Conservation (phyloP, 1,140 invertebrate genomes). For the Armadillidium nasatum region DNA sequence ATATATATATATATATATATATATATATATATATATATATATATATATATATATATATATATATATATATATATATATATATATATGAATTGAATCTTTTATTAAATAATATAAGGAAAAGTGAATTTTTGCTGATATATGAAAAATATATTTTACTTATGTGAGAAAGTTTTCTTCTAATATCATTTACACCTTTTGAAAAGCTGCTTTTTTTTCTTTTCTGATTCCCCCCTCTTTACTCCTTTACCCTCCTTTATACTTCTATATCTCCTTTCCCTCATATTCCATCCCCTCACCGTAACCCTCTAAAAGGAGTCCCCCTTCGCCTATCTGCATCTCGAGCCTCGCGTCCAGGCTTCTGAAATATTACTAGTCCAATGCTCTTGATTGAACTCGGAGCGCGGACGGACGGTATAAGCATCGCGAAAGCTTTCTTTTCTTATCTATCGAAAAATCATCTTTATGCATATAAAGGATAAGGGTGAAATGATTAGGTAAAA, state of each 20-base stretch:
- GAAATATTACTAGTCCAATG: slow-evolving; percentile 11
- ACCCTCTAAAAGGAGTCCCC: neutral
- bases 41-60: too few relatives aligned
- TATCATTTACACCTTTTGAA: slow-evolving; percentile 13
- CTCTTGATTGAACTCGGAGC: slow-evolving; percentile 8
- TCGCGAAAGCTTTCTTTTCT: neutral
- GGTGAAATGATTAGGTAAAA: slow-evolving; percentile 10
- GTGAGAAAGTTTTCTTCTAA: neutral
- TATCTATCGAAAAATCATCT: slow-evolving; percentile 6
- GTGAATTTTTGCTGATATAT: slow-evolving; percentile 1
- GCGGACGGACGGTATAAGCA: slow-evolving; percentile 6
- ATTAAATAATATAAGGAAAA: too few relatives aligned
- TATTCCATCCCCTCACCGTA: neutral
- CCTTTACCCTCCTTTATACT: neutral
- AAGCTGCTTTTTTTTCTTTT: neutral
- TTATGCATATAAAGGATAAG: slow-evolving; percentile 8
- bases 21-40: too few relatives aligned
- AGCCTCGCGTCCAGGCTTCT: neutral
- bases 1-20: too few relatives aligned
- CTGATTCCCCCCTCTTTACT: neutral
- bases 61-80: too few relatives aligned
- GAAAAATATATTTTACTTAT: slow-evolving; percentile 10
- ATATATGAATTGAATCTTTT: too few relatives aligned
- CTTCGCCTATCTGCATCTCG: slow-evolving; percentile 2
- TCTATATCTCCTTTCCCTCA: slow-evolving; percentile 3